Evolutionary conservation across 1,140 invertebrate genomes (phyloP).

Genomic region (Mamestra configurata): DNA sequence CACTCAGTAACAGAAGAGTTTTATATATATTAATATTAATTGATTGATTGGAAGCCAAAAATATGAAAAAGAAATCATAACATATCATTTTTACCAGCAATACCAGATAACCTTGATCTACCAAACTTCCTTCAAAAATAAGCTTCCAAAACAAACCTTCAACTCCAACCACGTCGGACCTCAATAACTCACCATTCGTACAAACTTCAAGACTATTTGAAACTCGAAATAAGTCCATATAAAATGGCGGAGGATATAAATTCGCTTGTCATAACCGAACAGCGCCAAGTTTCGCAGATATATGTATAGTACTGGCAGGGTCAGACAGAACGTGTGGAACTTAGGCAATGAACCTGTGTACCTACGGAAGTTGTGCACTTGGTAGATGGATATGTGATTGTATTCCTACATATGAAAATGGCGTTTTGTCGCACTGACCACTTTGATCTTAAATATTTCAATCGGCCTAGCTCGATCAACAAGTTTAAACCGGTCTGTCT

Average conservation of each 20-base stretch:
- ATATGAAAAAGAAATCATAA: too few relatives aligned
- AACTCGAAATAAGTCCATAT: slow-evolving; percentile 42
- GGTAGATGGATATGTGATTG: too few relatives aligned
- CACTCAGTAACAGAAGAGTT: too few relatives aligned
- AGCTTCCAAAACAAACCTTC: background rate
- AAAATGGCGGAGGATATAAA: slow-evolving; percentile 27
- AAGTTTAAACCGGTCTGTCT: too few relatives aligned
- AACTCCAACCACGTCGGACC: background rate
- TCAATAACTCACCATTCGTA: slow-evolving; percentile 23
- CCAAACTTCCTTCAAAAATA: background rate
- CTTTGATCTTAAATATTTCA: too few relatives aligned
- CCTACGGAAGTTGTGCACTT: background rate
- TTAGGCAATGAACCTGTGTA: slow-evolving; percentile 33
- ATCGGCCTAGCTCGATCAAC: too few relatives aligned
- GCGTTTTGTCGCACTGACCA: too few relatives aligned
- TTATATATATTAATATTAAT: too few relatives aligned
- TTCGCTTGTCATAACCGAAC: slow-evolving; percentile 32
- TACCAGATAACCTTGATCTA: background rate
- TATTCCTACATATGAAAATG: too few relatives aligned
- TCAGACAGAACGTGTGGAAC: slow-evolving; percentile 4
- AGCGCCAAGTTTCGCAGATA: slow-evolving; percentile 10
- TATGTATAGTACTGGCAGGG: slow-evolving; percentile 10
- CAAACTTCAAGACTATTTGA: slow-evolving; percentile 36
- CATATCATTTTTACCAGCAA: too few relatives aligned
- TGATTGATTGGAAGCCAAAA: too few relatives aligned